A percentile compares a stretch with the other conserved stretches of the same genome.
These are phyloP conservation scores for Nasonovia ribisnigri DNA, from an alignment of 2,888 invertebrate genomes.

Conservation along the genomic window DNA sequence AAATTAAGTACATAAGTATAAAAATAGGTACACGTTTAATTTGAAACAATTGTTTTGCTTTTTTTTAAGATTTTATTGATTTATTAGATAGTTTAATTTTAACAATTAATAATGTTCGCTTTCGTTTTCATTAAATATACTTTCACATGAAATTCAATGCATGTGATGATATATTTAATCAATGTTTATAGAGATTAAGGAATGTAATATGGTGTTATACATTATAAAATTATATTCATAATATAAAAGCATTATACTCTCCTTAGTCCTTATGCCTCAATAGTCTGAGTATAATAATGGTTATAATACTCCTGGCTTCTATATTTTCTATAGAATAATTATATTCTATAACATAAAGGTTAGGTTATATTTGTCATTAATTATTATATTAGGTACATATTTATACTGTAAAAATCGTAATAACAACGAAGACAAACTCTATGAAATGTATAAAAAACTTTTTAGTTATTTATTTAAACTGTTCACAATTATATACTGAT, in stretches of 20 bases:
- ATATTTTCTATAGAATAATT: conserved; percentile 31
- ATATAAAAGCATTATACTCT: neutral
- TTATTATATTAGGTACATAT: neutral
- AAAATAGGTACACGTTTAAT: neutral
- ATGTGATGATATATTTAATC: conserved; percentile 11
- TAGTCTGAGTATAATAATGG: neutral
- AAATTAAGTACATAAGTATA: neutral
- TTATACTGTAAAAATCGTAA: neutral
- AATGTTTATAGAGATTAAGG: conserved; percentile 18
- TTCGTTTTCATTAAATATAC: conserved; percentile 30
- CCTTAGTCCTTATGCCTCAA: neutral
- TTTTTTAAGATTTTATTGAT: neutral
- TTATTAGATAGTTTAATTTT: conserved; percentile 29
- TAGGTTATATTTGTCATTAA: neutral
- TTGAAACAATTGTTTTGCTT: neutral
- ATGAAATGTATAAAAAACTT: neutral
- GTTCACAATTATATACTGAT: neutral
- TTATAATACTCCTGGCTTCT: neutral
- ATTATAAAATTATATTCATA: neutral
- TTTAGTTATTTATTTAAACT: neutral
- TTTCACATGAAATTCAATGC: conserved; percentile 17
- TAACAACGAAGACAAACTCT: neutral
- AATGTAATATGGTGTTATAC: neutral
- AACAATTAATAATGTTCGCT: conserved; percentile 17
- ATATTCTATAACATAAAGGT: neutral